Conservation (phyloP, 2,113 vertebrate genomes). For the Podilymbus podiceps region DNA sequence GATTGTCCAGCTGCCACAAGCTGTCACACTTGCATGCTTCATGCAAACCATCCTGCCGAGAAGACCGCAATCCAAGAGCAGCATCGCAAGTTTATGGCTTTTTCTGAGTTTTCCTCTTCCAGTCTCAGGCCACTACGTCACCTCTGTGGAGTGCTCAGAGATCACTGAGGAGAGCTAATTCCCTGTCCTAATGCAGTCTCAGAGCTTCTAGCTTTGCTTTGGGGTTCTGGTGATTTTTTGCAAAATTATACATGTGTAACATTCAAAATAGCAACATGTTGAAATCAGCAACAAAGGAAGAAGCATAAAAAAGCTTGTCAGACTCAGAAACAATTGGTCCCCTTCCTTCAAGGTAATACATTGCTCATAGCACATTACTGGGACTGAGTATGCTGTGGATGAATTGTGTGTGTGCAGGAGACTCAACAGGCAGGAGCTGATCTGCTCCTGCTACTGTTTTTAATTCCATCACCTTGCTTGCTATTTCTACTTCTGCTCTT, state of each 20-base stretch:
- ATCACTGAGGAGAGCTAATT: not conserved
- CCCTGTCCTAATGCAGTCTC: not conserved
- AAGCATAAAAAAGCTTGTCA: not conserved
- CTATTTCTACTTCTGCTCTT: not conserved
- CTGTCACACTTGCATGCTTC: not conserved
- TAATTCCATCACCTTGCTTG: not conserved
- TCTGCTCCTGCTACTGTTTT: not conserved
- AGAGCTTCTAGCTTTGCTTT: not conserved
- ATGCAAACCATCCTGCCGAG: not conserved
- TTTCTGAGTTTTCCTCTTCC: not conserved
- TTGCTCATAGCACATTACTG: not conserved
- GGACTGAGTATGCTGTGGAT: not conserved
- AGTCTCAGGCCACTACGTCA: not conserved
- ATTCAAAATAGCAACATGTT: not conserved
- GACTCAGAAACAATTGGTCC: not conserved
- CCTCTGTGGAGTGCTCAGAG: not conserved
- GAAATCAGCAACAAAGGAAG: not conserved
- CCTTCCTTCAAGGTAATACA: not conserved
- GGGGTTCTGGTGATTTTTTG: not conserved
- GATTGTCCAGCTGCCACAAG: not conserved
- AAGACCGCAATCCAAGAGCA: not conserved
- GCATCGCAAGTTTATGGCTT: not conserved
- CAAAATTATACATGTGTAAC: not conserved
- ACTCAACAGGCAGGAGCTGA: not conserved
- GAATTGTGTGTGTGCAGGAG: not conserved